Percentiles rank a stretch among this genome's conserved stretches.
These are phyloP conservation scores for Bombus polaris DNA, from an alignment of 1,140 invertebrate genomes.

Conservation along the genomic window DNA sequence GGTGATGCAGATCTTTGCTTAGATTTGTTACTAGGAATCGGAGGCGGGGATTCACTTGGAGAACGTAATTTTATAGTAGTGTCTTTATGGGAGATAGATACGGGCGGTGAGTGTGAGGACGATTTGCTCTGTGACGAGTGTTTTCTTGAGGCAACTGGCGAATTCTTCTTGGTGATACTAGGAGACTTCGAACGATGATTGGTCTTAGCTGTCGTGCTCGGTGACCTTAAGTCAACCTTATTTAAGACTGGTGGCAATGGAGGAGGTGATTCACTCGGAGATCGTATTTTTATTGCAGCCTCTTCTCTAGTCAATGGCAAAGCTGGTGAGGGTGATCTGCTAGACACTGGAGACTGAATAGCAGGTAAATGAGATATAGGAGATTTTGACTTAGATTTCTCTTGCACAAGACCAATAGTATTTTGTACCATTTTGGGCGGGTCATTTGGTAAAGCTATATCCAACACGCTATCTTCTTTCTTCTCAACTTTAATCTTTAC, in stretches of 20 bases:
- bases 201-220: slow-evolving; percentile 30
- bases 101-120: slow-evolving; percentile 54
- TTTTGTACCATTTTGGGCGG: slow-evolving; percentile 51
- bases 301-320: slow-evolving; percentile 74
- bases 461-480: slow-evolving; percentile 68
- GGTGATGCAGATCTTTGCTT: slow-evolving; percentile 46
- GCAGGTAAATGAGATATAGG: slow-evolving; percentile 52
- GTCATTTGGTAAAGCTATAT: slow-evolving; percentile 73
- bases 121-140: slow-evolving; percentile 41
- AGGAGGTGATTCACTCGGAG: slow-evolving; percentile 72
- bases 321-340: slow-evolving; percentile 74
- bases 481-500: slow-evolving; percentile 73
- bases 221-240: slow-evolving; percentile 39
- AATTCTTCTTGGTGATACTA: slow-evolving; percentile 41
- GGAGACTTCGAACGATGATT: slow-evolving; percentile 39
- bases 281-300: slow-evolving; percentile 73
- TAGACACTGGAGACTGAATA: slow-evolving; percentile 70
- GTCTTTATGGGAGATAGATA: slow-evolving; percentile 47
- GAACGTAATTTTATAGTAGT: slow-evolving; percentile 53
- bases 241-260: slow-evolving; percentile 26
- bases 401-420: slow-evolving; percentile 15
- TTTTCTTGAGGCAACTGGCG: slow-evolving; percentile 39
- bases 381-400: slow-evolving; percentile 56
- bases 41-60: slow-evolving; percentile 65
- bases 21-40: slow-evolving; percentile 34